phyloP scores from a whole-genome alignment of 2,888 invertebrate species.

The Caenorhabditis sp. region DNA sequence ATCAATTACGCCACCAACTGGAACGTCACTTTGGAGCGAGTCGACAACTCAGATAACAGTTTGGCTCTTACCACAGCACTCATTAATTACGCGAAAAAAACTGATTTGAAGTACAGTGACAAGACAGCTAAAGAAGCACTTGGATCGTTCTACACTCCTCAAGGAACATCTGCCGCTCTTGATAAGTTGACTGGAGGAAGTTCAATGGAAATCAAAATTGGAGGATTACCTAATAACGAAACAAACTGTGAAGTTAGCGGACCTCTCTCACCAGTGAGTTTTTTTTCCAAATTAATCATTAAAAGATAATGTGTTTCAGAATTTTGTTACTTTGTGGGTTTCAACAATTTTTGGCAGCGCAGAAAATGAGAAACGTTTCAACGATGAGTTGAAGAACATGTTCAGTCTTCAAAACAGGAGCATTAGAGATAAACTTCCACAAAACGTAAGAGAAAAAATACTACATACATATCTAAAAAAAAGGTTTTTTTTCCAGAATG shows the following conservation, averaged over 20 bases:
- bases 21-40: constrained; percentile 7
- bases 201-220: background rate
- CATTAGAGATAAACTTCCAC: background rate
- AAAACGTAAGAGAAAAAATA: background rate
- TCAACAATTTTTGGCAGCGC: background rate
- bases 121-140: constrained; percentile 3
- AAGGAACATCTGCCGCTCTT: constrained; percentile 15
- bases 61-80: constrained; percentile 8
- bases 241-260: background rate
- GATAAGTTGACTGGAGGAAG: constrained; percentile 13
- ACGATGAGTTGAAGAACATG: background rate
- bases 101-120: background rate
- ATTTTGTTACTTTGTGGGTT: background rate
- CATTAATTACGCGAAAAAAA: constrained; percentile 5
- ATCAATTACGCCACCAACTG: constrained; percentile 16
- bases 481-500: background rate
- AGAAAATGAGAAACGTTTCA: background rate
- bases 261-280: constrained; percentile 4
- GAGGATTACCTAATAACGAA: background rate
- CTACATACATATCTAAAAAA: no score
- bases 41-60: constrained; percentile 16
- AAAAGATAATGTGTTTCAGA: background rate
- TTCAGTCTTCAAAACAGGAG: background rate
- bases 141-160: constrained; percentile 6
- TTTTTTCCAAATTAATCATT: background rate